Evolutionary conservation across 1,140 invertebrate species (phyloP).

Genomic region (Zaprionus davidi): DNA sequence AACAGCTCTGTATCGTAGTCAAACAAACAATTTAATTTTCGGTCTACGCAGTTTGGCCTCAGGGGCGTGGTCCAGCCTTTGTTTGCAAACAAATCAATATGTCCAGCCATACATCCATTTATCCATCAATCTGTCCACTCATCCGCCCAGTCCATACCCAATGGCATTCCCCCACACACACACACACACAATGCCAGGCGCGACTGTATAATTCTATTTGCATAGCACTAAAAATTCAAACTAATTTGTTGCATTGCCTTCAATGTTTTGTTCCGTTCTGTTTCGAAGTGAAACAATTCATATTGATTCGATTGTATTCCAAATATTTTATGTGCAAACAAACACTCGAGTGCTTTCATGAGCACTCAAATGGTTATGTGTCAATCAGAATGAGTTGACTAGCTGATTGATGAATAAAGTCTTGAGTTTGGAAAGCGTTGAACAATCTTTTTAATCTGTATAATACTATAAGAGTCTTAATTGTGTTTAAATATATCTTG

Average conservation of each 20-base stretch:
- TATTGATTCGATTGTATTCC: constrained; percentile 3
- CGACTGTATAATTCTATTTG: constrained; percentile 59
- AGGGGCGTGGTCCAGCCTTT: constrained; percentile 27
- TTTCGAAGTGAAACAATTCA: constrained; percentile 5
- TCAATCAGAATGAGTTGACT: not conserved
- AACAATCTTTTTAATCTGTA: too few species aligned
- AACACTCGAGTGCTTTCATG: not conserved
- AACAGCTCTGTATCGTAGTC: constrained; percentile 31
- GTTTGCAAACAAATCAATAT: constrained; percentile 73
- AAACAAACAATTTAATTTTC: constrained; percentile 55
- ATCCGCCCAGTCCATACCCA: constrained; percentile 21
- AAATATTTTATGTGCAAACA: not conserved
- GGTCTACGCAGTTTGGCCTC: constrained; percentile 35
- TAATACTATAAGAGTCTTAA: too few species aligned
- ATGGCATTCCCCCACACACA: constrained; percentile 31
- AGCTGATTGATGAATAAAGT: not conserved
- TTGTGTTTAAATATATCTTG: too few species aligned
- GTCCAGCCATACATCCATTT: constrained; percentile 23
- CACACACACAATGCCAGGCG: constrained; percentile 9
- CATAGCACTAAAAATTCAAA: constrained; percentile 43
- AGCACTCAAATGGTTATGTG: constrained; percentile 7
- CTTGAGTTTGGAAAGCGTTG: not conserved
- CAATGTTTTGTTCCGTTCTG: not conserved
- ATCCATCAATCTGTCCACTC: constrained; percentile 34
- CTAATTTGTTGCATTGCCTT: constrained; percentile 32